These are phyloP conservation scores for Macrotrachela quadricornifera DNA, from an alignment of 1,140 invertebrate species.

Conservation along the genomic window DNA sequence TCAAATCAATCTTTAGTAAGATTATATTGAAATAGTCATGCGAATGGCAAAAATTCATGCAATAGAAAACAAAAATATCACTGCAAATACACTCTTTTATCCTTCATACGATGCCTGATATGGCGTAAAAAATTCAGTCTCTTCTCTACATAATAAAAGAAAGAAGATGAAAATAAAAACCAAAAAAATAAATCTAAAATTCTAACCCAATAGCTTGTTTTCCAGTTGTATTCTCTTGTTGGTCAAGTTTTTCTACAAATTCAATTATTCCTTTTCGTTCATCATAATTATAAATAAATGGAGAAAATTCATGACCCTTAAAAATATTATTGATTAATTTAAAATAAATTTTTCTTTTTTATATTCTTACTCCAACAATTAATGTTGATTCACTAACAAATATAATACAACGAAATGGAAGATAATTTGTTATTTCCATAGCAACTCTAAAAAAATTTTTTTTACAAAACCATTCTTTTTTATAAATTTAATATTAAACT, in stretches of 20 bases:
- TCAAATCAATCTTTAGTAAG: no score
- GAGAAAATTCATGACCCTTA: slow-evolving; percentile 6
- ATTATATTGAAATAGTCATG: no score
- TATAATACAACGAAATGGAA: slow-evolving; percentile 4
- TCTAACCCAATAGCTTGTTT: no score
- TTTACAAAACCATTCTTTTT: background rate
- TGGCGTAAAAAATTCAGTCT: no score
- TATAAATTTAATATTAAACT: background rate
- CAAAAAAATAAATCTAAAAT: no score
- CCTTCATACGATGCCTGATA: no score
- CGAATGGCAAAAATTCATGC: no score
- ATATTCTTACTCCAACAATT: background rate
- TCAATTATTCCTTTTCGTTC: background rate
- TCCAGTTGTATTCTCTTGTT: no score
- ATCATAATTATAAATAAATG: background rate
- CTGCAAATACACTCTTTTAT: no score
- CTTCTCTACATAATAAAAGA: no score
- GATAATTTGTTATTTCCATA: background rate
- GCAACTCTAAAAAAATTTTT: background rate
- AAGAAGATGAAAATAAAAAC: no score
- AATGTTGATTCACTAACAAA: background rate
- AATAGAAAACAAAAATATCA: no score
- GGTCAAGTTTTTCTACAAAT: slow-evolving; percentile 4
- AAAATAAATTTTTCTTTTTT: background rate
- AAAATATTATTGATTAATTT: background rate